A percentile compares a stretch with the other conserved stretches of the same genome.
phyloP scores from a whole-genome alignment of 2,797 vertebrate genomes.

The Coreius guichenoti region DNA sequence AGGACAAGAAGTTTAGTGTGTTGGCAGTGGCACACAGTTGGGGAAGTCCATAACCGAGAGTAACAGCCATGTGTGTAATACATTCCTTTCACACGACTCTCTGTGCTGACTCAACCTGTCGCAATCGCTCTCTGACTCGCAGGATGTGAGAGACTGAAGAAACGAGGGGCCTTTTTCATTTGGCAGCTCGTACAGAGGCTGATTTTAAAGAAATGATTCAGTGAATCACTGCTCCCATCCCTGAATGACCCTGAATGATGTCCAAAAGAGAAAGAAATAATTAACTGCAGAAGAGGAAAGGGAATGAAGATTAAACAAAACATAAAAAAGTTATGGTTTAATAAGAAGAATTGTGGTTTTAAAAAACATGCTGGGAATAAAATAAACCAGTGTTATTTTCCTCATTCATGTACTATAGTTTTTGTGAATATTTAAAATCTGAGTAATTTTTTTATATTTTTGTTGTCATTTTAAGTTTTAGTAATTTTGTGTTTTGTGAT shows the following conservation, averaged over 20 bases:
- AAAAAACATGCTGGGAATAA: neutral
- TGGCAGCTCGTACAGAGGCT: constrained; percentile 1
- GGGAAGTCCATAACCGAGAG: constrained; percentile 45
- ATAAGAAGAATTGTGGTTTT: neutral
- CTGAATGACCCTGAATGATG: constrained; percentile 1
- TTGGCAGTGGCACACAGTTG: constrained; percentile 29
- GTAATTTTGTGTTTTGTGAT: no score
- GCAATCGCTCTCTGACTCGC: constrained; percentile 30
- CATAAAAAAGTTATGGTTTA: neutral
- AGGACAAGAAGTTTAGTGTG: neutral
- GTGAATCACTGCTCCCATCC: neutral
- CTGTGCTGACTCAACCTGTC: constrained; percentile 48
- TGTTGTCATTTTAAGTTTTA: no score
- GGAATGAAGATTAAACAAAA: neutral
- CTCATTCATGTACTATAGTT: no score
- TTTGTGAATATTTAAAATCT: no score
- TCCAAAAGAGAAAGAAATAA: neutral
- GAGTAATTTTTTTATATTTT: no score
- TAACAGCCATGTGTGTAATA: constrained; percentile 34
- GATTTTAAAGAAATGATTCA: constrained; percentile 27
- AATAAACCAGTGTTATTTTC: neutral
- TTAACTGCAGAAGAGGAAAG: neutral
- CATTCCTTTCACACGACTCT: constrained; percentile 50
- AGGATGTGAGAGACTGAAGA: constrained; percentile 22
- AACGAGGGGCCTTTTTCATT: constrained; percentile 21